These are phyloP conservation scores for Eulemur mongoz DNA, from an alignment of 2,797 vertebrate species.

Conservation along the genomic window DNA sequence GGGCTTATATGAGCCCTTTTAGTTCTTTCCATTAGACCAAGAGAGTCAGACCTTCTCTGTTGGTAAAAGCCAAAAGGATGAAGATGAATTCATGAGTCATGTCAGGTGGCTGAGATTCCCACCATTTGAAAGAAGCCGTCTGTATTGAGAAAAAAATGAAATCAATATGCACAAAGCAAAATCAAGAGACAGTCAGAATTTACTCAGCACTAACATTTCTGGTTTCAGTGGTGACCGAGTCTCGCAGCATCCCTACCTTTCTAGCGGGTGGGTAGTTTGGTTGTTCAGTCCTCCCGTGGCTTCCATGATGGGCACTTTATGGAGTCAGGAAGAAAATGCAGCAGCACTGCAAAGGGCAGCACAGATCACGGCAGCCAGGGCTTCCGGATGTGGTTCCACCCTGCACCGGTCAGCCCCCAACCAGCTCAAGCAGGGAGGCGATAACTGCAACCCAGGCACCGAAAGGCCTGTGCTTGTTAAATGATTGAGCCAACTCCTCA, in stretches of 20 bases:
- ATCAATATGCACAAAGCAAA: not conserved
- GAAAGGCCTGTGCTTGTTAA: not conserved
- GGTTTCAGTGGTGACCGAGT: not conserved
- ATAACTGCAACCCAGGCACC: not conserved
- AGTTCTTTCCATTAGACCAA: not conserved
- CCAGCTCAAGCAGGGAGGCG: not conserved
- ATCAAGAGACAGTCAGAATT: not conserved
- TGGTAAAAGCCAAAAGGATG: not conserved
- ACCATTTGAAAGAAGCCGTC: not conserved
- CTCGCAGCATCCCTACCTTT: not conserved
- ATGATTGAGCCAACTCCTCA: not conserved
- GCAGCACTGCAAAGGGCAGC: not conserved
- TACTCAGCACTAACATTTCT: not conserved
- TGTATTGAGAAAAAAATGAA: not conserved
- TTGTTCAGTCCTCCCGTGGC: not conserved
- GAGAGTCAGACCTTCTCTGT: not conserved
- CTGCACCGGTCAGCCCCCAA: not conserved
- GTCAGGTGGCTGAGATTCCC: not conserved
- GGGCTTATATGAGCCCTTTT: not conserved
- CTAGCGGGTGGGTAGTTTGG: fast-evolving
- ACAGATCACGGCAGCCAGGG: not conserved
- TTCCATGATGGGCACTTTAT: not conserved
- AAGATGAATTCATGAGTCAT: not conserved
- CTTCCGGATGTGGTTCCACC: not conserved
- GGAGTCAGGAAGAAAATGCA: not conserved